Evolutionary conservation across 2,888 invertebrate species (phyloP), one percentile per base, ranked within the genome.

Genomic region (Coleophora deauratella): DNA sequence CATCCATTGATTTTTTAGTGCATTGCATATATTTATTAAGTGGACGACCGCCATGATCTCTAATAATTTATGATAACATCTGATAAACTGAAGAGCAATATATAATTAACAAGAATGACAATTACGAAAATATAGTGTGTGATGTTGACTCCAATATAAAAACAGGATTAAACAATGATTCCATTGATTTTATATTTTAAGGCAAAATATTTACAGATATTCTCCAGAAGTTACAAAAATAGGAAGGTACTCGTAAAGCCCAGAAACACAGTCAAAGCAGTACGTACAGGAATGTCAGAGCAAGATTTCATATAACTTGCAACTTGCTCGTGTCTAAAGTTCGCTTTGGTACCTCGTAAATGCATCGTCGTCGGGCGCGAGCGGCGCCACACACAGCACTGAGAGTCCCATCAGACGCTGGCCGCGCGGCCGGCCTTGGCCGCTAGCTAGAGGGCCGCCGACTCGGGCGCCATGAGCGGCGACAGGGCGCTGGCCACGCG

Each of bases 381-480:
- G 59, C 57, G 59, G 55, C 52, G 56, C 51, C 49, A n/a, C 59
- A 50, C 57, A 57, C 64, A 50, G 62, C 69, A 54, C 62, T 54
- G 57, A 59, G 61, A 67, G 66, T 79, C 73, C 21, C 21, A 21
- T 21, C 21, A 82, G 52, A 82, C 82, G 68, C 77, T 78, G 72
- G 80, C 76, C 56, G 82, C 81, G 52, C 79, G 74, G 61, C 66
- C 73, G 65, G 75, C 72, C 64, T 64, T 65, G 40, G 54, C 71
- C 68, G 68, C 63, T 58, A 66, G 86, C 88, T 91, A 91, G 86
- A 92, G 91, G 57, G 91, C 90, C 50, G 92, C 91, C 9, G 92
- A 91, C 72, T 91, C 91, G 46, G 90, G 89, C 70, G 91, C 92
- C 88, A 94, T 93, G 57, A 94, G 87, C 46, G 94, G 93, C 55